phyloP scores from a whole-genome alignment of 1,140 invertebrate species.

The Lutraria rhynchaena region DNA sequence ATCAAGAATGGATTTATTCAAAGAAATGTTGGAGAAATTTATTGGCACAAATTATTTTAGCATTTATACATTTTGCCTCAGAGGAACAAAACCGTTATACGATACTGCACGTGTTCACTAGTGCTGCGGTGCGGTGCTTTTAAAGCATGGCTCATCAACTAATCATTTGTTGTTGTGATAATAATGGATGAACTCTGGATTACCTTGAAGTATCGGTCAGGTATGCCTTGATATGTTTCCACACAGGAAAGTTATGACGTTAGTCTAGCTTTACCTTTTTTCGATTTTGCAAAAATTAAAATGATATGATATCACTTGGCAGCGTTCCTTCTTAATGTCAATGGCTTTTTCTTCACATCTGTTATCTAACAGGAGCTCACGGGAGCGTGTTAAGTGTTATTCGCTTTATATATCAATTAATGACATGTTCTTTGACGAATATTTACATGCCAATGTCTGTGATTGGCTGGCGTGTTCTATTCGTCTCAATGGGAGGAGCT shows the following conservation, averaged over 20 bases:
- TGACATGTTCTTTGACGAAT: slow-evolving; percentile 41
- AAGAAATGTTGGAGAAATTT: slow-evolving; percentile 1
- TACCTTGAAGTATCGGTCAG: too few relatives aligned
- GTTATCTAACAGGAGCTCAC: slow-evolving; percentile 30
- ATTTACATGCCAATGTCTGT: slow-evolving; percentile 10
- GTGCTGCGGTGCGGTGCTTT: too few relatives aligned
- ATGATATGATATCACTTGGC: slow-evolving; percentile 5
- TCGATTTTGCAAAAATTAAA: too few relatives aligned
- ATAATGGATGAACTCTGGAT: too few relatives aligned
- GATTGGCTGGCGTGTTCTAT: slow-evolving; percentile 8
- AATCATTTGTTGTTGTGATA: too few relatives aligned
- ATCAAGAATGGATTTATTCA: slow-evolving; percentile 28
- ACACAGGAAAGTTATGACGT: too few relatives aligned
- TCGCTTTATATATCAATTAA: slow-evolving; percentile 47
- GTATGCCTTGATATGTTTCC: too few relatives aligned
- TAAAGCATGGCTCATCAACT: too few relatives aligned
- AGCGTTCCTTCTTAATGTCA: slow-evolving; percentile 21
- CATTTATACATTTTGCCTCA: too few relatives aligned
- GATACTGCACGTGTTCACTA: too few relatives aligned
- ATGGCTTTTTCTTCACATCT: slow-evolving; percentile 15
- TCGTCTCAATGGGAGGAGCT: slow-evolving; percentile 28
- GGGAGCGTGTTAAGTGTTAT: slow-evolving; percentile 38
- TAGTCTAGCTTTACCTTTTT: too few relatives aligned
- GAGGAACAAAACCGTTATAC: too few relatives aligned
- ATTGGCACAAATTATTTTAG: not conserved